These are phyloP conservation scores for Heliconius eleuchia DNA, from an alignment of 1,140 invertebrate genomes.

Conservation along the genomic window DNA sequence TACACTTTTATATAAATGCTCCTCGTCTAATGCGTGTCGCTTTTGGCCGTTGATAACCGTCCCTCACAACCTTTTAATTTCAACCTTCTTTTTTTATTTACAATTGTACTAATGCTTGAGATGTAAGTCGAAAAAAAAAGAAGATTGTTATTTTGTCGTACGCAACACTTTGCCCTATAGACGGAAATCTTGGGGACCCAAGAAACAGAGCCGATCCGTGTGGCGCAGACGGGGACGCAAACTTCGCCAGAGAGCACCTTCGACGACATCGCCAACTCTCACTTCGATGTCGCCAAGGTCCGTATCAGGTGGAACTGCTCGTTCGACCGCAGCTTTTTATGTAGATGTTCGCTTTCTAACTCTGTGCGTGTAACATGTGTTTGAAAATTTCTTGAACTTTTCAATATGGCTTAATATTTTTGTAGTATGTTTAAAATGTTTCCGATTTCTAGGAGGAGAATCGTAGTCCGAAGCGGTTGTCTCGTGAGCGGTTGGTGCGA, in stretches of 20 bases:
- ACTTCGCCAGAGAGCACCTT: constrained; percentile 85
- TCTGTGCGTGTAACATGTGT: not conserved
- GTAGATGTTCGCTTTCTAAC: not conserved
- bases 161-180: constrained; percentile 34
- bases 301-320: constrained; percentile 3
- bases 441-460: constrained; percentile 28
- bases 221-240: constrained; percentile 89
- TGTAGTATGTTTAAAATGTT: not conserved
- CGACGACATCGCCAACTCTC: constrained; percentile 22
- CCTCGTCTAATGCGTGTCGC: not conserved
- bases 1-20: constrained; percentile 28
- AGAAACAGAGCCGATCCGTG: constrained; percentile 38
- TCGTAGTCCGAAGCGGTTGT: constrained; percentile 28
- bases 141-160: constrained; percentile 9
- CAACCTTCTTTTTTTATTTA: constrained; percentile 5
- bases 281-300: constrained; percentile 30
- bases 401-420: not conserved
- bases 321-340: constrained; percentile 3
- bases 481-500: constrained; percentile 27
- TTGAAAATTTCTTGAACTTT: not conserved
- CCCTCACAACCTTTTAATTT: constrained; percentile 4
- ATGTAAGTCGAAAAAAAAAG: not conserved
- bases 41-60: not conserved
- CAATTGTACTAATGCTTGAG: not conserved
- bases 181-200: constrained; percentile 50